Conservation (phyloP, 2,888 invertebrate species). For the Stratiomys singularior region DNA sequence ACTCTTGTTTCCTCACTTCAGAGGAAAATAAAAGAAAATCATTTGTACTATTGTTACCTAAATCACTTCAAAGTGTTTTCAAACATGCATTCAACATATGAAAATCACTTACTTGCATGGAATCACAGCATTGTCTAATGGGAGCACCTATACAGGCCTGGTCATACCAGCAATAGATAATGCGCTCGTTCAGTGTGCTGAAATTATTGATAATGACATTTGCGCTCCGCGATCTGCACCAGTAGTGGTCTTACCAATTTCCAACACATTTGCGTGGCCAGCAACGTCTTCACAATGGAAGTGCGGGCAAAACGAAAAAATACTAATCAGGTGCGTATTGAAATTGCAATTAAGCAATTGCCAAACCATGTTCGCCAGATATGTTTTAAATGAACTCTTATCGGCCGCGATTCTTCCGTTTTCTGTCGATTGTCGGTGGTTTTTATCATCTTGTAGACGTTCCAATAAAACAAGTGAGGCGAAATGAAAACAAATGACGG, state of each 20-base stretch:
- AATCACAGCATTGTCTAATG: constrained; percentile 29
- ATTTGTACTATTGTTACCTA: constrained; percentile 13
- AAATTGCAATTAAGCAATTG: constrained; percentile 40
- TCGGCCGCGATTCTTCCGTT: constrained; percentile 13
- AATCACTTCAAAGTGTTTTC: too few relatives aligned
- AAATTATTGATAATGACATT: constrained; percentile 14
- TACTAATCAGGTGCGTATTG: background rate
- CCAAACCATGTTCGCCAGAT: constrained; percentile 36
- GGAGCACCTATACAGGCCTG: background rate
- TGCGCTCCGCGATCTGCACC: background rate
- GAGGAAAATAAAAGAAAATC: constrained; percentile 9
- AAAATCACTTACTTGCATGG: constrained; percentile 30
- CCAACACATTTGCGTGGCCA: background rate
- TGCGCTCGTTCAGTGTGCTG: background rate
- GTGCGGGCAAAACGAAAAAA: background rate
- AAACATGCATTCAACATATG: constrained; percentile 22
- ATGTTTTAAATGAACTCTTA: constrained; percentile 7
- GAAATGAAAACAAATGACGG: background rate
- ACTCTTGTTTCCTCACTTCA: background rate
- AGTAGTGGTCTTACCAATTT: constrained; percentile 3
- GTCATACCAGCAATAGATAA: background rate
- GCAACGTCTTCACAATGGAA: background rate
- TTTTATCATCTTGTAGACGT: background rate
- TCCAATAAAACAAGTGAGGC: background rate
- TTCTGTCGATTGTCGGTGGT: background rate